Base-by-base conservation (phyloP, 2,888 invertebrate species). In the Callosobruchus maculatus region DNA sequence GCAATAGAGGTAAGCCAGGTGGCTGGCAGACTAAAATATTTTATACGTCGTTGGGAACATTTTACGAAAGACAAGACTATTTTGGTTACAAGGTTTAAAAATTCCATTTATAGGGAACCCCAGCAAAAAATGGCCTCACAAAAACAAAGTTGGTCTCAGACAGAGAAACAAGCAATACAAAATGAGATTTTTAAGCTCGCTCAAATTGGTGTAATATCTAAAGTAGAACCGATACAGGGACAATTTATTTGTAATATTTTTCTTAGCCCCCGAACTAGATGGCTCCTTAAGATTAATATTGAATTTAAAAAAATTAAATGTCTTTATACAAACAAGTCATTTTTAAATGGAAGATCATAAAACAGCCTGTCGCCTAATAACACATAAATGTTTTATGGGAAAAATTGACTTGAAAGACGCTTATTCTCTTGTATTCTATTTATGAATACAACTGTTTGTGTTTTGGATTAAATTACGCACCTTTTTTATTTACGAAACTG, bases 401-500 rank as follows among this genome's bases (percentile, higher is more conserved):
- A n/a, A n/a, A n/a, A n/a, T n/a, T n/a, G n/a, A n/a, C n/a, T n/a
- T n/a, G n/a, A n/a, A n/a, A n/a, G n/a, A n/a, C n/a, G n/a, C n/a
- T n/a, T n/a, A n/a, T 83, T 70, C n/a, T 22, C 2, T 82, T 80
- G 75, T 7, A 77, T 0, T 76, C 74, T 21, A 18, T 78, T n/a
- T 82, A 77, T 72, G 78, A 81, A 71, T 82, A 78, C 72, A 74
- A 71, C 0, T 79, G 78, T 31, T 72, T 80, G 21, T 81, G 81
- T 20, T 74, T 75, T 66, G 81, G 81, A 20, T 22, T 83, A 7
- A 76, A 71, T 20, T 71, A 74, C 20, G 78, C 78, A 5, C 80
- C 82, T 13, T 79, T 67, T 68, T 70, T 81, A 20, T 81, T 82
- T 74, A 82, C 82, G 7, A 81, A 82, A 72, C 22, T 81, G 21